phyloP scores from a whole-genome alignment of 1,140 invertebrate species.

The Drosophila willistoni region DNA sequence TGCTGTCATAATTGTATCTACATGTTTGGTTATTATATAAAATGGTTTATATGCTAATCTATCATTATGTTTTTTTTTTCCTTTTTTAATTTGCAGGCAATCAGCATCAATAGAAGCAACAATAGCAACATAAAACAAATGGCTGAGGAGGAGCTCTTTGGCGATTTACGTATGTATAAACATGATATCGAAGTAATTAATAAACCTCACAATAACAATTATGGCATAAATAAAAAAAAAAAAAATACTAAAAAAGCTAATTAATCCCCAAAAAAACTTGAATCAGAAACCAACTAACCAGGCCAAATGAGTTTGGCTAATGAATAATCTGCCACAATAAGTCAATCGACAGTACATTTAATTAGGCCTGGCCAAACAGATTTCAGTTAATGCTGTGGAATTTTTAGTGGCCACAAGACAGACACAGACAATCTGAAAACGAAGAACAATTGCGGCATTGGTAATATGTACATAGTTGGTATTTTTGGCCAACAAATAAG shows the following conservation, averaged over 20 bases:
- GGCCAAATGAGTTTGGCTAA: constrained; percentile 28
- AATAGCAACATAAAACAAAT: constrained; percentile 47
- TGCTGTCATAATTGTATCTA: constrained; percentile 12
- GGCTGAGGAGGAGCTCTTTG: constrained; percentile 62
- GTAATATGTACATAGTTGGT: constrained; percentile 14
- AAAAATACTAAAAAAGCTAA: constrained; percentile 26
- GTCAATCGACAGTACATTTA: constrained; percentile 65
- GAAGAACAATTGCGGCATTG: constrained; percentile 29
- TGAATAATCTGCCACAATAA: constrained; percentile 69
- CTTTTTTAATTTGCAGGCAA: constrained; percentile 63
- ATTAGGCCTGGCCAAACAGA: constrained; percentile 48
- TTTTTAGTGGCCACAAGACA: constrained; percentile 72
- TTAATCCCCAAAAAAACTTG: constrained; percentile 47
- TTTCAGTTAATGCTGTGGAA: constrained; percentile 56
- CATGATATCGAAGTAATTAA: constrained; percentile 33
- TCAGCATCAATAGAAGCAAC: constrained; percentile 34
- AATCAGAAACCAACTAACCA: neutral
- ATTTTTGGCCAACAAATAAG: constrained; percentile 1
- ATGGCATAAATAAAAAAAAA: constrained; percentile 30
- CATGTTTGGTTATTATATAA: no score
- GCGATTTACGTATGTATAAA: constrained; percentile 66
- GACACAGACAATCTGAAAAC: constrained; percentile 11
- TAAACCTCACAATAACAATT: constrained; percentile 45
- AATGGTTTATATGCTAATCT: constrained; percentile 42
- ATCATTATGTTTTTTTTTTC: no score